Conservation (phyloP, 2,113 vertebrate genomes). For the Chascanopsetta lugubris region DNA sequence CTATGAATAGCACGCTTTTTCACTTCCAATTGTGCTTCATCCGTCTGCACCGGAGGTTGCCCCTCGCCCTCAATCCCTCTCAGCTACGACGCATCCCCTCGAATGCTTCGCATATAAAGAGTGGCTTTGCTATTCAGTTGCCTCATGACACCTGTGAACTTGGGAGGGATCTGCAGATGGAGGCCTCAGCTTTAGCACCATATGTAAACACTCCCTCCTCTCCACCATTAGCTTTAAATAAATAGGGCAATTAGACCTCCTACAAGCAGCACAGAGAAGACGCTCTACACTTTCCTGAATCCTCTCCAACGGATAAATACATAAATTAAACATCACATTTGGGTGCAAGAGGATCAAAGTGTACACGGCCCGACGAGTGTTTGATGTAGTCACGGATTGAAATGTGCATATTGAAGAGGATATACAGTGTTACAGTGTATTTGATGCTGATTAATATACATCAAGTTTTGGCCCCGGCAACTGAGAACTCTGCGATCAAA, state of each 20-base stretch:
- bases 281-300: slow-evolving; percentile 15
- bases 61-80: neutral
- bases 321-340: slow-evolving; percentile 59
- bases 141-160: neutral
- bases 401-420: slow-evolving; percentile 46
- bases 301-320: slow-evolving; percentile 52
- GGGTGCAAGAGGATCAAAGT: slow-evolving; percentile 61
- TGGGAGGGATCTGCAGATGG: neutral
- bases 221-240: slow-evolving; percentile 28
- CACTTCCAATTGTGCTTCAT: no score
- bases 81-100: neutral
- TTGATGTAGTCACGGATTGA: slow-evolving; percentile 47
- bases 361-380: slow-evolving; percentile 5
- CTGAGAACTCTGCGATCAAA: slow-evolving; percentile 56
- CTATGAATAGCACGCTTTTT: no score
- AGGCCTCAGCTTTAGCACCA: neutral
- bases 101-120: neutral
- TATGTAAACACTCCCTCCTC: slow-evolving; percentile 17
- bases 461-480: neutral
- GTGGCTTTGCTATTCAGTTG: neutral
- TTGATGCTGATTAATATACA: slow-evolving; percentile 45
- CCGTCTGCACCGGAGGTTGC: no score
- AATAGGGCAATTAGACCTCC: slow-evolving; percentile 37
- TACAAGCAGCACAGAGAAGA: slow-evolving; percentile 11
- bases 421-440: slow-evolving; percentile 24